These are phyloP conservation scores for Metellina segmentata DNA, from an alignment of 2,888 invertebrate species.

Conservation along the genomic window DNA sequence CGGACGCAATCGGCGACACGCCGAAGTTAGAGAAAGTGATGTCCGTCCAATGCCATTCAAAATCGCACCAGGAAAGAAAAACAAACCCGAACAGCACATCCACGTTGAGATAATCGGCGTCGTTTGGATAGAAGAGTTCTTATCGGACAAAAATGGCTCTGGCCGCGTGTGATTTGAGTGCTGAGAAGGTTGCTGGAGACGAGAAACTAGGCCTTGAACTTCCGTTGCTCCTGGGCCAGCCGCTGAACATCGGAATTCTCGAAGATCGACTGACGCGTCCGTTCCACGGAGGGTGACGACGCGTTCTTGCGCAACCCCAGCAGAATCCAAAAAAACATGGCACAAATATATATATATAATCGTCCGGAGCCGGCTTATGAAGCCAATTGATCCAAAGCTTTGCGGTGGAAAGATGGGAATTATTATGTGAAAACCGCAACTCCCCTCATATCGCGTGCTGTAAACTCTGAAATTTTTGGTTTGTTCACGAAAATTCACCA, in stretches of 20 bases:
- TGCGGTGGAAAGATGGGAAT: neutral
- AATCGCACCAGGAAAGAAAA: too few species aligned
- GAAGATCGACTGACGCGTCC: conserved; percentile 49
- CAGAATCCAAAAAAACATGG: conserved; percentile 11
- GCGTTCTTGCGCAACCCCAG: neutral
- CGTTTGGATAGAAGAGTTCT: too few species aligned
- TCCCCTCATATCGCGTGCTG: too few species aligned
- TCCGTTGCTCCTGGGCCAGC: conserved; percentile 52
- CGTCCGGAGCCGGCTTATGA: neutral
- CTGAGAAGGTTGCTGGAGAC: neutral
- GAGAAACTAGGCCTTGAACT: conserved; percentile 60
- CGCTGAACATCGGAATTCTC: conserved; percentile 29
- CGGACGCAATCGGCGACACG: too few species aligned
- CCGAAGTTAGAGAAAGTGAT: too few species aligned
- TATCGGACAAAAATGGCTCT: conserved; percentile 25
- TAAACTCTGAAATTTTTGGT: too few species aligned
- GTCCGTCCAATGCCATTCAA: too few species aligned
- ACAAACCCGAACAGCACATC: too few species aligned
- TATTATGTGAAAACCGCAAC: too few species aligned
- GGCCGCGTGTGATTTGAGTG: neutral
- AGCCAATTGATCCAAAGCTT: neutral
- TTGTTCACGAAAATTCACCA: too few species aligned
- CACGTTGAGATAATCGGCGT: too few species aligned
- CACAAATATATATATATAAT: conserved; percentile 28
- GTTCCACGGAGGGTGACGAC: conserved; percentile 46